Percentiles rank a stretch among this genome's conserved stretches.
Conservation (phyloP, 2,113 vertebrate species). For the Coptodon rendalli region DNA sequence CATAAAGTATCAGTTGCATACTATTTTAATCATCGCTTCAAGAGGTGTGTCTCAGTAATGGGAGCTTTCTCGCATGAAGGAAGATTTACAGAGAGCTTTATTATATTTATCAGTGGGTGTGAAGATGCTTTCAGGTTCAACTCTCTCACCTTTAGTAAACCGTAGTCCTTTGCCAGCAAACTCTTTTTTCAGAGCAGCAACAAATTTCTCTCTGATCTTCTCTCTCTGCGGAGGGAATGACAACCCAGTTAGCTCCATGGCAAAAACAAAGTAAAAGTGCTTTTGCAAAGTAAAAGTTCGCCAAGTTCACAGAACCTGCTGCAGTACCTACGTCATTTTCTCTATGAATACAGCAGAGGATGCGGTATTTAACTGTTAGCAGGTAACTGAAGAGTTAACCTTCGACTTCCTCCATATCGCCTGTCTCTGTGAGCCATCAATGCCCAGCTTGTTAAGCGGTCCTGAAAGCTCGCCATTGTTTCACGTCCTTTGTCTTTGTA, state of each 20-base stretch:
- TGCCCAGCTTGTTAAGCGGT: background rate
- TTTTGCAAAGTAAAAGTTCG: background rate
- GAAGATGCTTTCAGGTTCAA: background rate
- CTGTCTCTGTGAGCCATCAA: constrained; percentile 4
- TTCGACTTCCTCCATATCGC: background rate
- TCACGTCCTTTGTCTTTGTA: background rate
- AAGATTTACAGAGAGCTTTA: background rate
- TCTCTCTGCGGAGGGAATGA: constrained; percentile 78
- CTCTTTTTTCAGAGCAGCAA: constrained; percentile 87
- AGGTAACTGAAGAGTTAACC: background rate
- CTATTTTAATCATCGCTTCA: background rate
- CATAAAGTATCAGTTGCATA: background rate
- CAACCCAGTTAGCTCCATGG: background rate
- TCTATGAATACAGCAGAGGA: background rate
- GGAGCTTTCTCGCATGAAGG: fast-evolving
- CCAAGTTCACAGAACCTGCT: background rate
- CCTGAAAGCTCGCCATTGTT: constrained; percentile 23
- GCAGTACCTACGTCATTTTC: fast-evolving
- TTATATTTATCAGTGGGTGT: background rate
- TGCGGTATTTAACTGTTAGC: background rate
- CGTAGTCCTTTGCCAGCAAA: constrained; percentile 93
- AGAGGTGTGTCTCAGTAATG: background rate
- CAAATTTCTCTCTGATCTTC: constrained; percentile 93
- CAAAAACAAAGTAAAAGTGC: background rate
- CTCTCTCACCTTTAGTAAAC: constrained; percentile 85